phyloP scores from a whole-genome alignment of 2,888 invertebrate genomes.

The Sialis fuliginosa region DNA sequence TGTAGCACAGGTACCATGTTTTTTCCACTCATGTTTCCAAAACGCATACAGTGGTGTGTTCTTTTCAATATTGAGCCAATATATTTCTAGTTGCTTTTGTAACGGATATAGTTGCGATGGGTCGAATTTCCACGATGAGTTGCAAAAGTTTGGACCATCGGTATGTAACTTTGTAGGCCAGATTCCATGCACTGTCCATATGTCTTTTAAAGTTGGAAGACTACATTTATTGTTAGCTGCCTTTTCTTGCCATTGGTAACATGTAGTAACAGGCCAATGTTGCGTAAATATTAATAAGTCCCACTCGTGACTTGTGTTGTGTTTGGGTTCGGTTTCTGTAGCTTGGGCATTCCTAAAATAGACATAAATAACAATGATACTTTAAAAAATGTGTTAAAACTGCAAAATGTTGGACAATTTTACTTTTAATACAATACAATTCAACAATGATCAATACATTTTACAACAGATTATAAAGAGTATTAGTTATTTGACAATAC shows the following conservation, averaged over 20 bases:
- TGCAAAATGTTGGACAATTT: background rate
- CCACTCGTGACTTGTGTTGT: conserved; percentile 31
- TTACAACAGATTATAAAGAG: no score
- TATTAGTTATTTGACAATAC: no score
- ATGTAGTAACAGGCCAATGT: conserved; percentile 59
- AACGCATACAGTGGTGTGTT: conserved; percentile 32
- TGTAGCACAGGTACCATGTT: conserved; percentile 67
- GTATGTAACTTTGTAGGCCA: conserved; percentile 61
- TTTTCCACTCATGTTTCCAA: conserved; percentile 70
- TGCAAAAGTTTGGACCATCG: conserved; percentile 53
- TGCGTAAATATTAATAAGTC: conserved; percentile 67
- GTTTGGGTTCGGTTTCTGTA: background rate
- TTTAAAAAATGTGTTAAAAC: background rate
- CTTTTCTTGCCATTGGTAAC: conserved; percentile 49
- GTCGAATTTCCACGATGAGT: conserved; percentile 48
- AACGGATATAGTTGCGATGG: conserved; percentile 28
- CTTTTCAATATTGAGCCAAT: conserved; percentile 59
- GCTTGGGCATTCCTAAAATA: background rate
- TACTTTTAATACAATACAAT: background rate
- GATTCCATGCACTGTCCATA: conserved; percentile 68
- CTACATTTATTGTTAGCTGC: conserved; percentile 39
- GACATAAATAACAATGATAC: background rate
- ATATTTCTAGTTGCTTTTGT: conserved; percentile 31
- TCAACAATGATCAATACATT: no score
- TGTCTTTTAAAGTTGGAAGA: conserved; percentile 36